A percentile compares a stretch with the other conserved stretches of the same genome.
These are phyloP conservation scores for Formica aserva DNA, from an alignment of 2,888 invertebrate genomes.

Conservation along the genomic window DNA sequence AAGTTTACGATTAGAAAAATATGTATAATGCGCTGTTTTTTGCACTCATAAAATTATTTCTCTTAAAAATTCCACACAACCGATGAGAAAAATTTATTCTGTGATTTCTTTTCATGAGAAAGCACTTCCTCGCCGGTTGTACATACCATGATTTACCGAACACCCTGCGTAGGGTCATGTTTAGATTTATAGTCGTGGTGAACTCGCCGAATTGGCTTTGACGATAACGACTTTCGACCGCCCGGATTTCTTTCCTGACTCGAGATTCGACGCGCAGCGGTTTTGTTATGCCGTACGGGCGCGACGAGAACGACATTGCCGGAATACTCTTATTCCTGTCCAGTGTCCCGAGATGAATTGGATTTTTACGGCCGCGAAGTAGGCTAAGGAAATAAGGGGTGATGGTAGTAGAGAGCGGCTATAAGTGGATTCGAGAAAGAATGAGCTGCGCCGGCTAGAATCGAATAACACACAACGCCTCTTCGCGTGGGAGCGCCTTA, in stretches of 20 bases:
- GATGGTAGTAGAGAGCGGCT: not conserved
- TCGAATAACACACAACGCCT: conserved; percentile 71
- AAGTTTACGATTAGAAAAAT: not conserved
- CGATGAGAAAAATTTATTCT: conserved; percentile 32
- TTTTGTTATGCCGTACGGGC: conserved; percentile 26
- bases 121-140: conserved; percentile 29
- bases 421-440: conserved; percentile 43
- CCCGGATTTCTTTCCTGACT: conserved; percentile 4
- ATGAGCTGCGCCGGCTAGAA: conserved; percentile 62
- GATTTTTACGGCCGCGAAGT: conserved; percentile 65
- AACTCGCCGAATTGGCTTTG: conserved; percentile 3
- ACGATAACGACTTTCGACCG: conserved; percentile 31
- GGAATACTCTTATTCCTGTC: conserved; percentile 56
- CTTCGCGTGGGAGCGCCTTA: conserved; percentile 45
- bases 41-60: conserved; percentile 9
- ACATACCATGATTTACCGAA: conserved; percentile 13
- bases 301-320: conserved; percentile 1
- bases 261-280: not conserved
- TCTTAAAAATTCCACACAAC: conserved; percentile 3
- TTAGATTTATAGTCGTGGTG: conserved; percentile 22
- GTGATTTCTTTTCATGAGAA: not conserved
- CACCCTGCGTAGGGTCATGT: not conserved
- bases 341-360: conserved; percentile 64
- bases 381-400: conserved; percentile 55
- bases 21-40: not conserved